Evolutionary conservation across 2,797 vertebrate species (phyloP).

Genomic region (Anguilla obscura): DNA sequence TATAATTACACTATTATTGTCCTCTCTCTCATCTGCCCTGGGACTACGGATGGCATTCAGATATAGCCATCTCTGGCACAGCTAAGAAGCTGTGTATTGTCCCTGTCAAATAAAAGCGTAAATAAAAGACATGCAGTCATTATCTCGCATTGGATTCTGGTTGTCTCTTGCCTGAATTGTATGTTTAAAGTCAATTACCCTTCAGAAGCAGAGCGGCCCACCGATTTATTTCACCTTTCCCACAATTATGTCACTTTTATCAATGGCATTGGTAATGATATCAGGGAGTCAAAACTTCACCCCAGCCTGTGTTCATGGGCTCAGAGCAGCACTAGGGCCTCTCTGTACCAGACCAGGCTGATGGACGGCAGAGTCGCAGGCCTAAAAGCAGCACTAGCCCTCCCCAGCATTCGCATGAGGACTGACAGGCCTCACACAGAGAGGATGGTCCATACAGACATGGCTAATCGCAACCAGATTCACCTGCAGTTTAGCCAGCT

Average conservation of each 20-base stretch:
- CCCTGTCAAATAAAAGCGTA: neutral
- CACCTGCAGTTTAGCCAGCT: neutral
- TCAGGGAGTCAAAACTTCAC: neutral
- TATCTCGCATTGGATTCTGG: neutral
- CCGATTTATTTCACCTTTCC: neutral
- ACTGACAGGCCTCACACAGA: neutral
- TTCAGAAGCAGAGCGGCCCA: neutral
- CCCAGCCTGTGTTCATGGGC: neutral
- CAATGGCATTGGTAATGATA: neutral
- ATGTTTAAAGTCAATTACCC: neutral
- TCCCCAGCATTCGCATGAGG: neutral
- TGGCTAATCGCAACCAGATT: neutral
- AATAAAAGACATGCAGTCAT: neutral
- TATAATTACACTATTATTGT: neutral
- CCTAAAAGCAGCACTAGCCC: neutral
- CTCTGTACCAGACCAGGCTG: no score
- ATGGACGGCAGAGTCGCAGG: no score
- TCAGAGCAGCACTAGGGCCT: neutral
- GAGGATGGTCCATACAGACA: neutral
- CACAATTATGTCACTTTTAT: neutral
- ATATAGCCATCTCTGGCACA: neutral
- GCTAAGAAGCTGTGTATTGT: neutral
- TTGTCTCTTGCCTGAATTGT: neutral
- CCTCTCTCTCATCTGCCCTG: neutral
- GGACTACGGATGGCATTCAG: neutral